Evolutionary conservation across 2,797 vertebrate species (phyloP).

Genomic region (Silurus lanzhouensis): DNA sequence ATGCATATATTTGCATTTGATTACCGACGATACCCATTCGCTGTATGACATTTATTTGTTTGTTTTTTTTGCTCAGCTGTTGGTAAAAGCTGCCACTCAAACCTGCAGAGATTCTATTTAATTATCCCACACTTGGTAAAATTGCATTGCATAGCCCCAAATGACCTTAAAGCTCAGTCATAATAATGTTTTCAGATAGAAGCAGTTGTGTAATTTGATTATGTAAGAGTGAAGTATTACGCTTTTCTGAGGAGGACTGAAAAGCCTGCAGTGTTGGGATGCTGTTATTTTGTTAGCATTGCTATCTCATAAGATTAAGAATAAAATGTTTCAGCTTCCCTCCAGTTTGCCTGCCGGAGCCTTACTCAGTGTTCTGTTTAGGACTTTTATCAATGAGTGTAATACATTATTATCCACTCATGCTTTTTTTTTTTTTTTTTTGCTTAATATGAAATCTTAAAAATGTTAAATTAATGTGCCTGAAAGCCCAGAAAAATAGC

Average conservation of each 20-base stretch:
- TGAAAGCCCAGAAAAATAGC: background rate
- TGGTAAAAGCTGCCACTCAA: conserved; percentile 26
- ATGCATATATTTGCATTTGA: conserved; percentile 30
- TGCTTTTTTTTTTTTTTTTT: background rate
- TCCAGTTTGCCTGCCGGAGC: conserved; percentile 10
- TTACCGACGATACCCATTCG: conserved; percentile 6
- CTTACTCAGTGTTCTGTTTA: conserved; percentile 7
- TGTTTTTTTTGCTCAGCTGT: background rate
- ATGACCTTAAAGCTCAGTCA: conserved; percentile 1
- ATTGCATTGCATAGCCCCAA: background rate
- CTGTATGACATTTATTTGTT: conserved; percentile 22
- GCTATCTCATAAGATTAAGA: conserved; percentile 13
- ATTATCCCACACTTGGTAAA: conserved; percentile 7
- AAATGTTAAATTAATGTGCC: background rate
- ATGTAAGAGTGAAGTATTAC: conserved; percentile 14
- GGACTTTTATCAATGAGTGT: background rate
- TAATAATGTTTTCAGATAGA: background rate
- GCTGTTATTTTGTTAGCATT: conserved; percentile 1
- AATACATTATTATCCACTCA: background rate
- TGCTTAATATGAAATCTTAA: background rate
- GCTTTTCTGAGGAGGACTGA: background rate
- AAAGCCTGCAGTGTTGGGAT: background rate
- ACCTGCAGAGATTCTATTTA: conserved; percentile 18
- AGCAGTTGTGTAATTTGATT: conserved; percentile 3
- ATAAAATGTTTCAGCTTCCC: conserved; percentile 27